Conservation (phyloP, 2,888 invertebrate genomes). For the Yponomeuta sedellus region DNA sequence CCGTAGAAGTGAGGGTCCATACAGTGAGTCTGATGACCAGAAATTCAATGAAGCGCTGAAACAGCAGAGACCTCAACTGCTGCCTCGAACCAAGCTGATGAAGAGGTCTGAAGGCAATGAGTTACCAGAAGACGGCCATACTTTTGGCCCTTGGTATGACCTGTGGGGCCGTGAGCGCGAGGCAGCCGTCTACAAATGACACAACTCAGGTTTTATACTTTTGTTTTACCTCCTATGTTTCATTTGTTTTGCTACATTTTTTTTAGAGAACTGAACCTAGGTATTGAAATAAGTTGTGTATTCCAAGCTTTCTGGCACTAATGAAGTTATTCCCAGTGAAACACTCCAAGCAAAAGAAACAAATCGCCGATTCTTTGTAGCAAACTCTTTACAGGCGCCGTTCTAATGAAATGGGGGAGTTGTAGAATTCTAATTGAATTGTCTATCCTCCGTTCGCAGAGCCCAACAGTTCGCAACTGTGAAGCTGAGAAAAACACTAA, state of each 20-base stretch:
- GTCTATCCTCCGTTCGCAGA: constrained; percentile 68
- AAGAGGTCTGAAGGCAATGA: constrained; percentile 74
- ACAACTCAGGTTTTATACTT: constrained; percentile 40
- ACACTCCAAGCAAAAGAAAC: constrained; percentile 14
- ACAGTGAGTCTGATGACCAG: constrained; percentile 74
- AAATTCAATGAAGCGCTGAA: constrained; percentile 72
- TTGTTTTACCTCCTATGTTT: constrained; percentile 26
- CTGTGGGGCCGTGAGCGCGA: constrained; percentile 88
- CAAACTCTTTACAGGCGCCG: background rate
- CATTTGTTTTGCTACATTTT: constrained; percentile 26
- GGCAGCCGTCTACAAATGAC: constrained; percentile 78
- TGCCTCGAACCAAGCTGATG: constrained; percentile 83
- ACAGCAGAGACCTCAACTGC: constrained; percentile 73
- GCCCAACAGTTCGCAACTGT: constrained; percentile 92
- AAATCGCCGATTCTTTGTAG: background rate
- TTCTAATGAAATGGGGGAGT: background rate
- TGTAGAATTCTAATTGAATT: background rate
- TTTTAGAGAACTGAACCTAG: constrained; percentile 14
- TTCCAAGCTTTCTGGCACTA: background rate
- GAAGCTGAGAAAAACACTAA: constrained; percentile 90
- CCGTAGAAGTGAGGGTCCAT: constrained; percentile 59
- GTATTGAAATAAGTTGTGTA: no score
- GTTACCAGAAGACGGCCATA: constrained; percentile 79
- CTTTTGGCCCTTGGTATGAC: constrained; percentile 93
- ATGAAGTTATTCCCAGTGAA: constrained; percentile 10